Conservation (phyloP, 2,797 vertebrate species). For the Pangasius mekongensis region DNA sequence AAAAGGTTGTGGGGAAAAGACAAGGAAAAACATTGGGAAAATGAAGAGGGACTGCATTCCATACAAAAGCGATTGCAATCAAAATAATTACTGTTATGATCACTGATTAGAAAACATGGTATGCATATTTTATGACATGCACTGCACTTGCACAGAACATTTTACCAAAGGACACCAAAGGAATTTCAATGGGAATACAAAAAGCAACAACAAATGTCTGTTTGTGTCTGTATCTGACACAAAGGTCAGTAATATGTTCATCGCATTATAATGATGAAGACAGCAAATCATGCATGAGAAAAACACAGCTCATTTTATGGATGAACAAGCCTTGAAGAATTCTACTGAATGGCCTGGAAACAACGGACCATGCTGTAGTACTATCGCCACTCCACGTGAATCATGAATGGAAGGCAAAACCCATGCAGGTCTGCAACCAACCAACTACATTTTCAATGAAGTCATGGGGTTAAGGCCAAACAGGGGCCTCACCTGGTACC, state of each 20-base stretch:
- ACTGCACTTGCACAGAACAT: not conserved
- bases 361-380: not conserved
- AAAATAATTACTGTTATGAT: not conserved
- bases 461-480: conserved; percentile 48
- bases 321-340: not conserved
- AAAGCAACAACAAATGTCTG: conserved; percentile 9
- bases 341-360: conserved; percentile 10
- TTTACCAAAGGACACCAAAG: conserved; percentile 5
- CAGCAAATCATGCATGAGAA: conserved; percentile 21
- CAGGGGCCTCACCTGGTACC: conserved; percentile 90
- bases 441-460: conserved; percentile 39
- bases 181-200: not conserved
- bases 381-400: conserved; percentile 11
- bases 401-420: conserved; percentile 27
- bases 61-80: not conserved
- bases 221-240: not conserved
- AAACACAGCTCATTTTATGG: not conserved
- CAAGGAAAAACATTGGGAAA: not conserved
- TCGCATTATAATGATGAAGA: not conserved
- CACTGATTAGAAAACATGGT: not conserved
- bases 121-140: not conserved
- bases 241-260: not conserved
- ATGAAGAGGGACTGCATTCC: not conserved
- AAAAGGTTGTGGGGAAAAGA: conserved; percentile 3
- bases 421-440: conserved; percentile 29